Evolutionary conservation across 2,888 invertebrate genomes (phyloP).

Genomic region (Drosophila meridiana): DNA sequence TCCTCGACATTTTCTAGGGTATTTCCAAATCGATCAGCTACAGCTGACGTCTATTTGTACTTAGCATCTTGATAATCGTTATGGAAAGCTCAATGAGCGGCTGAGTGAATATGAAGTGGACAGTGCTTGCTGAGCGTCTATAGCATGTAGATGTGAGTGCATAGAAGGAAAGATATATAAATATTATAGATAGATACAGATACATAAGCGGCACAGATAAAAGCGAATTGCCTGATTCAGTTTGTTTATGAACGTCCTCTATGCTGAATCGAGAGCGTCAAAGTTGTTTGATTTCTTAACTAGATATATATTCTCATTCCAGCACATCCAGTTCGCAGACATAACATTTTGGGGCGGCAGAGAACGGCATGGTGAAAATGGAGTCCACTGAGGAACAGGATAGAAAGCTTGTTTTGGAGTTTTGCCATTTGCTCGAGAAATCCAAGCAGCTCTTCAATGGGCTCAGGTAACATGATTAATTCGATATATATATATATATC

Average conservation of each 20-base stretch:
- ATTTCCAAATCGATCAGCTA: not conserved
- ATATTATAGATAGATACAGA: slow-evolving; percentile 8
- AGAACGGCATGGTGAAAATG: slow-evolving; percentile 89
- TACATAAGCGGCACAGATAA: not conserved
- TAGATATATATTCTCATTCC: slow-evolving; percentile 26
- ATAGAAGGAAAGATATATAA: slow-evolving; percentile 26
- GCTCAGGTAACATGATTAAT: slow-evolving; percentile 88
- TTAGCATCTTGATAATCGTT: slow-evolving; percentile 48
- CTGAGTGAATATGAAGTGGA: slow-evolving; percentile 66
- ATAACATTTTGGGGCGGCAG: slow-evolving; percentile 83
- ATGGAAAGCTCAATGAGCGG: slow-evolving; percentile 59
- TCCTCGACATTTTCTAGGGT: not conserved
- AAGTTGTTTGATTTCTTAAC: too few relatives aligned
- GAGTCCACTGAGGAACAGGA: slow-evolving; percentile 94
- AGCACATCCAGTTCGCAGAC: slow-evolving; percentile 82
- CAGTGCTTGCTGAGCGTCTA: slow-evolving; percentile 18
- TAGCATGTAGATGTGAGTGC: slow-evolving; percentile 17
- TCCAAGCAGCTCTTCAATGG: slow-evolving; percentile 99
- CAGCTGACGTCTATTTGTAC: slow-evolving; percentile 2
- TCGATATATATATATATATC: not conserved
- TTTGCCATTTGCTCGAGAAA: slow-evolving; percentile 97
- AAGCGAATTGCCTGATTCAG: slow-evolving; percentile 34
- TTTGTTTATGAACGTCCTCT: slow-evolving; percentile 4
- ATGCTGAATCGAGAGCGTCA: not conserved
- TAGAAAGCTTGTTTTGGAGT: slow-evolving; percentile 96